phyloP scores from a whole-genome alignment of 2,888 invertebrate species.

The Bugulina stolonifera region DNA sequence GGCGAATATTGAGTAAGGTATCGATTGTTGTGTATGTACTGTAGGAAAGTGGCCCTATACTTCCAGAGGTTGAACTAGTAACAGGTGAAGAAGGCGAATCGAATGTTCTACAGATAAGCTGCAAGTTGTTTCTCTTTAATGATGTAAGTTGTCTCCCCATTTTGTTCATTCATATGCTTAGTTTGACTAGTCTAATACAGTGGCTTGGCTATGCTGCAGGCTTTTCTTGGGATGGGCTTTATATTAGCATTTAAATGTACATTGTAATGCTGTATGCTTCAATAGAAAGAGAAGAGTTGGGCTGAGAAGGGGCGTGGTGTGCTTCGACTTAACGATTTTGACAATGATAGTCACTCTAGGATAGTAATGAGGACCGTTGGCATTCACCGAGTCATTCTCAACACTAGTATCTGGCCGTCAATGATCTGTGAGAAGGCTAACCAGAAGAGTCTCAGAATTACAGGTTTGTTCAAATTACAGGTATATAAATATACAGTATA shows the following conservation, averaged over 20 bases:
- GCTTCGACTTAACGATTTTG: constrained; percentile 11
- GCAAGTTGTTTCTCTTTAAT: constrained; percentile 19
- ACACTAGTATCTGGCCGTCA: constrained; percentile 24
- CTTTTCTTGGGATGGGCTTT: not conserved
- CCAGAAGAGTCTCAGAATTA: constrained; percentile 18
- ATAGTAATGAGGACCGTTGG: constrained; percentile 24
- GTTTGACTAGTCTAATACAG: too few species aligned
- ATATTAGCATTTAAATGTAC: not conserved
- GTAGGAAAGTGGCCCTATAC: constrained; percentile 21
- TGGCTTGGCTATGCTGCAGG: too few species aligned
- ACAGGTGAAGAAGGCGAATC: constrained; percentile 26
- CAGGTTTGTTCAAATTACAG: constrained; percentile 1
- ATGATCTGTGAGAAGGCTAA: constrained; percentile 25
- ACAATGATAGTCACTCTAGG: not conserved
- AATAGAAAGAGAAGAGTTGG: not conserved
- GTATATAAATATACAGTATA: too few species aligned
- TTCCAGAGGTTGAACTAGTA: constrained; percentile 21
- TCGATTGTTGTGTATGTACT: too few species aligned
- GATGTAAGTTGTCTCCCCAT: not conserved
- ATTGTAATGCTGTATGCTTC: too few species aligned
- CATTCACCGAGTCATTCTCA: constrained; percentile 22
- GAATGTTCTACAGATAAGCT: constrained; percentile 24
- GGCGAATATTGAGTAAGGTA: too few species aligned
- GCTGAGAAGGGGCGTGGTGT: constrained; percentile 10
- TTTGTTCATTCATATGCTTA: too few species aligned